Evolutionary conservation across 2,797 vertebrate genomes (phyloP).

Genomic region (Microctenopoma stevenorrisi): DNA sequence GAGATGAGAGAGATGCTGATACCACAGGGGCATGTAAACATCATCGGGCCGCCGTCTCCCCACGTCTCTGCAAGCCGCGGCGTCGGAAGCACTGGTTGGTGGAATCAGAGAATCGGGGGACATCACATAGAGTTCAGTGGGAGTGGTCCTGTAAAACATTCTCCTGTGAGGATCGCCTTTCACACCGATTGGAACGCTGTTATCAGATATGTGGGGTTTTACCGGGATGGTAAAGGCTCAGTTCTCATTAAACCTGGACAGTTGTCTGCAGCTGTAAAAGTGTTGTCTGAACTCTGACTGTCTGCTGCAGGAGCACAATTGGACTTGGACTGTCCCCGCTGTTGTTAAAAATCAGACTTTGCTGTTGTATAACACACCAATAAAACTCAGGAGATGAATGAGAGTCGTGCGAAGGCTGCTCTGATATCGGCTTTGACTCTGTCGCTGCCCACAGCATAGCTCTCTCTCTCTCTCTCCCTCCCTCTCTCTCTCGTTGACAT

Average conservation of each 20-base stretch:
- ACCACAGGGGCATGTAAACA: not conserved
- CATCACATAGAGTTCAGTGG: not conserved
- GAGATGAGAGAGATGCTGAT: slow-evolving; percentile 33
- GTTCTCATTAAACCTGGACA: not conserved
- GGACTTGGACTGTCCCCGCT: slow-evolving; percentile 13
- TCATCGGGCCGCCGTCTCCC: not conserved
- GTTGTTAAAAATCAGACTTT: slow-evolving; percentile 32
- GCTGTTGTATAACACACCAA: not conserved
- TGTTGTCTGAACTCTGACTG: not conserved
- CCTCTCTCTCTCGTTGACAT: slow-evolving; percentile 37
- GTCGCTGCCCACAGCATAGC: slow-evolving; percentile 4
- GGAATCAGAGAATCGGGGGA: not conserved
- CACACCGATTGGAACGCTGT: not conserved
- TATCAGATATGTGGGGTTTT: not conserved
- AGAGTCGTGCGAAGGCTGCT: slow-evolving; percentile 5
- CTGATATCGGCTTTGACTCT: slow-evolving; percentile 29
- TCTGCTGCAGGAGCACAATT: not conserved
- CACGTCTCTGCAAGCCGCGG: slow-evolving; percentile 10
- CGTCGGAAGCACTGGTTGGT: slow-evolving; percentile 8
- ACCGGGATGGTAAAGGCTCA: too few relatives aligned
- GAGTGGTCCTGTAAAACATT: not conserved
- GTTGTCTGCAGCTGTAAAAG: not conserved
- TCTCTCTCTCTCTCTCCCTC: slow-evolving; percentile 7
- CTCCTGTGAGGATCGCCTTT: not conserved
- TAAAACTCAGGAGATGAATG: slow-evolving; percentile 32